These are phyloP conservation scores for Dendrophyllia cribrosa DNA, from an alignment of 64 coral and sea anemone species.

Conservation along the genomic window DNA sequence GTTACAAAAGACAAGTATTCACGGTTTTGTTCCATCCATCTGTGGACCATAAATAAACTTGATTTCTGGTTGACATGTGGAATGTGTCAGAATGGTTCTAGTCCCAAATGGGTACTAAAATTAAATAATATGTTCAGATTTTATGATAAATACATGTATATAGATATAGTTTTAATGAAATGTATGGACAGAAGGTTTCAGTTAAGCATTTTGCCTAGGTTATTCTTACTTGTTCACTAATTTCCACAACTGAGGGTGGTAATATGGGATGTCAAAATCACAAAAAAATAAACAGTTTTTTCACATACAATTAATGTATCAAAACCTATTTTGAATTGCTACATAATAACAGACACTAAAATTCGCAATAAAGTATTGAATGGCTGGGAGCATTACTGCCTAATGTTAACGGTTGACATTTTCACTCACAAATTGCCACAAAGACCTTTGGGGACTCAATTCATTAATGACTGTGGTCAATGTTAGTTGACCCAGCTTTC, in stretches of 20 bases:
- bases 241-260: neutral
- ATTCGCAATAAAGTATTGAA: no score
- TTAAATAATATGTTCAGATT: conserved; percentile 17
- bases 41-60: neutral
- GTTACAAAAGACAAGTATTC: neutral
- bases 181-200: conserved; percentile 1
- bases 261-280: no score
- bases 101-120: neutral
- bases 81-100: neutral
- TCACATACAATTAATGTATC: no score
- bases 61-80: neutral
- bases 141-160: conserved; percentile 2
- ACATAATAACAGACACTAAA: no score
- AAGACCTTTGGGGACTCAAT: no score
- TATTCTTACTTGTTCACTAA: neutral
- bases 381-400: no score
- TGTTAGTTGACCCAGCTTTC: no score
- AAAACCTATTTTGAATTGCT: no score
- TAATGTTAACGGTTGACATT: no score
- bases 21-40: neutral
- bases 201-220: neutral
- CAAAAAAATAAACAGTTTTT: no score
- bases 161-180: conserved; percentile 36
- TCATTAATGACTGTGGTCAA: no score
- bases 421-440: no score